phyloP scores from a whole-genome alignment of 2,888 invertebrate species.

The Rambutsinella grinnellia region DNA sequence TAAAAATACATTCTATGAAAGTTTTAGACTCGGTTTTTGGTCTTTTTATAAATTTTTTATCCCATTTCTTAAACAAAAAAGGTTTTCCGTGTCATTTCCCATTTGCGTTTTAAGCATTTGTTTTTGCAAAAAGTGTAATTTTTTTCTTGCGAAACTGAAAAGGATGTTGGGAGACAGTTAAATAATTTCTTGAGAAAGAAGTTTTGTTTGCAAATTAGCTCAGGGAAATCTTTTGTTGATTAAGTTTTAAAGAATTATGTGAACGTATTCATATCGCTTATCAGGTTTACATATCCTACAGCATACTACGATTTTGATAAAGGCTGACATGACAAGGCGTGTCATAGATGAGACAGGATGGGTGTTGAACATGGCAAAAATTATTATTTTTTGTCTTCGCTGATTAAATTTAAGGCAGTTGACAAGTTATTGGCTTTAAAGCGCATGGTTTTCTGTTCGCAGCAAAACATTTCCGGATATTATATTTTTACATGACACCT shows the following conservation, averaged over 20 bases:
- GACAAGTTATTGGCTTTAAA: background rate
- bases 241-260: background rate
- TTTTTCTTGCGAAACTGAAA: background rate
- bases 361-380: constrained; percentile 1
- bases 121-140: background rate
- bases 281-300: no score
- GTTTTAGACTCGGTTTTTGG: constrained; percentile 1
- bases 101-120: background rate
- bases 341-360: constrained; percentile 28
- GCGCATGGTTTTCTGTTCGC: background rate
- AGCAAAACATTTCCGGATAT: constrained; percentile 52
- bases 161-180: background rate
- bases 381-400: background rate
- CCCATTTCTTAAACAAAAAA: background rate
- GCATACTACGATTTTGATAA: background rate
- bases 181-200: background rate
- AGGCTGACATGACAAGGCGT: constrained; percentile 10
- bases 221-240: background rate
- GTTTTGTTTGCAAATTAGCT: background rate
- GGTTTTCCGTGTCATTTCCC: background rate
- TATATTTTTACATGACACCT: constrained; percentile 10
- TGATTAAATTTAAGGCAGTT: background rate
- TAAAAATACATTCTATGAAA: constrained; percentile 30
- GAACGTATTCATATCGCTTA: no score
- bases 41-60: no score